Evolutionary conservation across 2,888 invertebrate species (phyloP).

Genomic region (Mycalesis mineus): DNA sequence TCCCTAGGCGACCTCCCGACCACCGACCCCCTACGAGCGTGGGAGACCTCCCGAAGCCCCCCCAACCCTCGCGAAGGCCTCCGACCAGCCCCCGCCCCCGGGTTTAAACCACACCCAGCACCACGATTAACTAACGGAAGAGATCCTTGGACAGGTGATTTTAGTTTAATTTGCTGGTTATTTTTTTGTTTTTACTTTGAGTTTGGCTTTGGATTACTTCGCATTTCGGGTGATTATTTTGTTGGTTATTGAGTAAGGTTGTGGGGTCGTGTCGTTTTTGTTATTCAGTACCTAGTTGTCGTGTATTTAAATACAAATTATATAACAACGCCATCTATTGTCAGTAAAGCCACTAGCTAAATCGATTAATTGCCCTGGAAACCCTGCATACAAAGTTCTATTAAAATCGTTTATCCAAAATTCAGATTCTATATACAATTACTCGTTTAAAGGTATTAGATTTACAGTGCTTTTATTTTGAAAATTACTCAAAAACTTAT

Average conservation of each 20-base stretch:
- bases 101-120: conserved; percentile 50
- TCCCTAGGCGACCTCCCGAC: conserved; percentile 64
- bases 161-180: conserved; percentile 71
- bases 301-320: no score
- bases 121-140: conserved; percentile 69
- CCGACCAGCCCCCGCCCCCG: conserved; percentile 26
- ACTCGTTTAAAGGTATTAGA: no score
- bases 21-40: conserved; percentile 60
- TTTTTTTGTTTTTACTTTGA: conserved; percentile 28
- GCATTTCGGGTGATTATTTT: background rate
- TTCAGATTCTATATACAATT: no score
- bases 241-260: background rate
- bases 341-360: no score
- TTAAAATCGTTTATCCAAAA: no score
- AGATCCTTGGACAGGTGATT: conserved; percentile 80
- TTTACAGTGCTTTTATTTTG: no score
- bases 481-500: no score
- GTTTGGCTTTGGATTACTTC: conserved; percentile 50
- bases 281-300: no score
- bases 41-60: conserved; percentile 52
- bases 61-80: conserved; percentile 24
- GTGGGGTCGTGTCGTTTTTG: background rate
- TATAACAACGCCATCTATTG: no score
- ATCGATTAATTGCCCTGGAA: no score
- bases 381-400: no score